Percentiles rank a stretch among this genome's conserved stretches.
Evolutionary conservation across 2,113 vertebrate genomes (phyloP).

Genomic region (Strigops habroptila): DNA sequence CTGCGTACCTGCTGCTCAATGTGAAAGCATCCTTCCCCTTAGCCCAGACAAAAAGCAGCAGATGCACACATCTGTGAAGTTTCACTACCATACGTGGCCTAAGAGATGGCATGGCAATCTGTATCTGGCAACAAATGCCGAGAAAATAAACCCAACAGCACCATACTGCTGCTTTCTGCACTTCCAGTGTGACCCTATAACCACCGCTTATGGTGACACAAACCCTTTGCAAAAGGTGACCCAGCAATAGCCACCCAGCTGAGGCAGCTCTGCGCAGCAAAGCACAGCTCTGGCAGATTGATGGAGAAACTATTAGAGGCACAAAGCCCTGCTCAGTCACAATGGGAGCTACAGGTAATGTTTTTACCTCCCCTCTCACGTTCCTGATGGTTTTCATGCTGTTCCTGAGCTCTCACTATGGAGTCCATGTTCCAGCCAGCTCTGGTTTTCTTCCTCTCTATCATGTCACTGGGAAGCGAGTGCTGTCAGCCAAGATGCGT

Average conservation of each 20-base stretch:
- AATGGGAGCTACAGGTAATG: neutral
- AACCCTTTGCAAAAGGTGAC: neutral
- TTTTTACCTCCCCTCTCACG: neutral
- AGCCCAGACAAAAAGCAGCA: neutral
- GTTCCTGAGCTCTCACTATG: neutral
- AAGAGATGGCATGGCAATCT: neutral
- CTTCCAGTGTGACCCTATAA: neutral
- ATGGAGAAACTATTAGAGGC: neutral
- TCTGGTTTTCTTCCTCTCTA: neutral
- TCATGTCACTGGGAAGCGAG: neutral
- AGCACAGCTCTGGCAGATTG: neutral
- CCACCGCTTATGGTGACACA: neutral
- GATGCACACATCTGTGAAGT: neutral
- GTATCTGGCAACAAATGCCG: neutral
- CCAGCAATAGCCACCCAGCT: neutral
- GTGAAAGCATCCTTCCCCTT: neutral
- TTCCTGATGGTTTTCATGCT: neutral
- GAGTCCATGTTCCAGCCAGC: neutral
- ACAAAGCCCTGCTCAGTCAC: neutral
- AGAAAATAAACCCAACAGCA: neutral
- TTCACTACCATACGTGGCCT: fast-evolving
- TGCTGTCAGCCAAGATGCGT: neutral
- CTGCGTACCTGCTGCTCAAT: neutral
- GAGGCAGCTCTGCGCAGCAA: neutral
- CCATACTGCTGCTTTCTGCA: neutral